Conservation (phyloP, 2,113 vertebrate species). For the Percopsis transmontana region DNA sequence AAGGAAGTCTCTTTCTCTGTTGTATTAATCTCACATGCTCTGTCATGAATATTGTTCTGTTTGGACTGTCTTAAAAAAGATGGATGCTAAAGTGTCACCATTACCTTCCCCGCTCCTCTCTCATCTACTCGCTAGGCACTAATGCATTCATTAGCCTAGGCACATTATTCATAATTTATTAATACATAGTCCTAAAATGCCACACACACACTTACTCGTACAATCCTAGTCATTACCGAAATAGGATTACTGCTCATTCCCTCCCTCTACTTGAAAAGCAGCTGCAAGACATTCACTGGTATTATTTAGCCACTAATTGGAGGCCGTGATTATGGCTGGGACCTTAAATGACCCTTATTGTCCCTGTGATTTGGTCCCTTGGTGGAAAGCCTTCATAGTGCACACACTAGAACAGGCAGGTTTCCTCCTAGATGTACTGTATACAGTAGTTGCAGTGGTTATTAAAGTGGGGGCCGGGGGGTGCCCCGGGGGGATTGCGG, state of each 20-base stretch:
- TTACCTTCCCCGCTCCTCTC: slow-evolving; percentile 57
- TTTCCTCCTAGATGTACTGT: not conserved
- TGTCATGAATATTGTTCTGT: slow-evolving; percentile 47
- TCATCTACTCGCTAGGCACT: slow-evolving; percentile 71
- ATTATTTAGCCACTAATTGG: slow-evolving; percentile 38
- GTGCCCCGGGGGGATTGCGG: too few relatives aligned
- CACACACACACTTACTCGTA: slow-evolving; percentile 3
- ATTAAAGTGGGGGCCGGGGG: too few relatives aligned
- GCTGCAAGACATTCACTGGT: slow-evolving; percentile 1
- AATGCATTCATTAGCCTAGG: slow-evolving; percentile 79
- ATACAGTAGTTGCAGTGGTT: too few relatives aligned
- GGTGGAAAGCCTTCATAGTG: not conserved
- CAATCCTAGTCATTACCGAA: slow-evolving; percentile 46
- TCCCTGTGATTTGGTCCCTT: slow-evolving; percentile 13
- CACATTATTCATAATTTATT: slow-evolving; percentile 67
- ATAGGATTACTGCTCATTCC: slow-evolving; percentile 31
- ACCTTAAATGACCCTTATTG: slow-evolving; percentile 18
- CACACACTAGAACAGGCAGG: not conserved
- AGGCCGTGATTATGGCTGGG: slow-evolving; percentile 25
- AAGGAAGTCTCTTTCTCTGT: slow-evolving; percentile 11
- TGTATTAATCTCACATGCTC: slow-evolving; percentile 62
- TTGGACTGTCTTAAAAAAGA: slow-evolving; percentile 69
- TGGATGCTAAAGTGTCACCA: slow-evolving; percentile 63
- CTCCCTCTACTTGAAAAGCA: slow-evolving; percentile 18
- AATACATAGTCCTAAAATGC: slow-evolving; percentile 24